Evolutionary conservation across 2,888 invertebrate species (phyloP).

Genomic region (Oxyteleia sp.): DNA sequence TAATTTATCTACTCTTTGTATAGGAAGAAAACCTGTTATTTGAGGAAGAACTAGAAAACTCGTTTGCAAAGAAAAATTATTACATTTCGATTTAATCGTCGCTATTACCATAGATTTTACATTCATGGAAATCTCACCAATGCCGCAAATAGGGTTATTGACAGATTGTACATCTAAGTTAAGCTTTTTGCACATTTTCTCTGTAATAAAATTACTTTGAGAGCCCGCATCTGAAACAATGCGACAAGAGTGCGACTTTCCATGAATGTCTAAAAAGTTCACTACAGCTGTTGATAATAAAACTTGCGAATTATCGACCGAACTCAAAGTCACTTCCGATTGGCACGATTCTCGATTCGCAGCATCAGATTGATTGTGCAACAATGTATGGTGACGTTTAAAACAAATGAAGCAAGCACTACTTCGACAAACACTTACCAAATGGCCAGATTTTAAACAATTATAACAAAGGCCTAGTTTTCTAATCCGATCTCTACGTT

Average conservation of each 20-base stretch:
- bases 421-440: background rate
- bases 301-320: constrained; percentile 4
- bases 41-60: constrained; percentile 36
- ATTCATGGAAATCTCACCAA: constrained; percentile 22
- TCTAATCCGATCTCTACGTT: background rate
- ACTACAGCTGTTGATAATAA: constrained; percentile 4
- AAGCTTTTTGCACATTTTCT: constrained; percentile 5
- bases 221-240: constrained; percentile 8
- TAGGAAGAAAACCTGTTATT: constrained; percentile 31
- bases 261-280: constrained; percentile 1
- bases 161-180: constrained; percentile 8
- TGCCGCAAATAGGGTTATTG: constrained; percentile 30
- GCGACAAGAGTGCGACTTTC: constrained; percentile 1
- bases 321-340: background rate
- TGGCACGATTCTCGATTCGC: no score
- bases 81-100: constrained; percentile 31
- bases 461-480: constrained; percentile 13
- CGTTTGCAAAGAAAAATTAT: constrained; percentile 24
- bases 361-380: no score
- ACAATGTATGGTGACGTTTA: no score
- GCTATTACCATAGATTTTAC: constrained; percentile 23
- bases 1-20: constrained; percentile 19
- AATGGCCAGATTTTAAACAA: constrained; percentile 1
- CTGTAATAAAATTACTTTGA: constrained; percentile 9
- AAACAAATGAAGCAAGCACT: no score